Base-by-base conservation (phyloP, 2,888 invertebrate species). In the Dicycla oo region DNA sequence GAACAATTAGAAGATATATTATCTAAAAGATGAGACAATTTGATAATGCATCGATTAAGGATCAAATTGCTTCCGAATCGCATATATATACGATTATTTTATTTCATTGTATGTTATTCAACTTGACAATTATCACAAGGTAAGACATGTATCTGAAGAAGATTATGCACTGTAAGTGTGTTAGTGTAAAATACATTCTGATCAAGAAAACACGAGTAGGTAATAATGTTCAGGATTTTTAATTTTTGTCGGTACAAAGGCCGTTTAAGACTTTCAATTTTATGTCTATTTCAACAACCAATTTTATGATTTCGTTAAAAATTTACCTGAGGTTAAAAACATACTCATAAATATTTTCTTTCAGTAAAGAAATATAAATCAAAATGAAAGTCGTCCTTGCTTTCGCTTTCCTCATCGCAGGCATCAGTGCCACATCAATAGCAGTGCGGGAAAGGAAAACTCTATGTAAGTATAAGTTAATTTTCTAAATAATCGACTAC, bases 321-420 rank as follows among this genome's bases (percentile, higher is more conserved):
- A 11, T 23, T 60, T 60, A 40, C 15, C 3, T 30, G n/a, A 3
- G 5, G 8, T 13, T 43, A 43, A 13, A 30, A 40, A 34, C 1
- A 47, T 20, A 18, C 13, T 51, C 0, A n/a, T n/a, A 26, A 26
- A 26, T 30, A 0, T 30, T 15, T 30, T 15, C 47, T 63, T 70
- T 60, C 34, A 61, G 6, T 43, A 47, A 23, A 43, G 2, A 58
- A 61, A 71, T 3, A 3, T 0, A 73, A 56, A 65, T 56, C 63
- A 91, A 86, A 61, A 93, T 93, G 93, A 92, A 90, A 75, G 47
- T 60, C 54, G 49, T 90, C 47, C 79, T 92, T 58, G 82, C 83
- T 8, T 85, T 91, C n/a, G 82, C 88, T 11, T 73, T 88, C 18
- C 73, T 93, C 26, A 54, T 92, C n/a, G 90, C 84, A 4, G 83